phyloP scores from a whole-genome alignment of 2,888 invertebrate species.

The Tuta absoluta region DNA sequence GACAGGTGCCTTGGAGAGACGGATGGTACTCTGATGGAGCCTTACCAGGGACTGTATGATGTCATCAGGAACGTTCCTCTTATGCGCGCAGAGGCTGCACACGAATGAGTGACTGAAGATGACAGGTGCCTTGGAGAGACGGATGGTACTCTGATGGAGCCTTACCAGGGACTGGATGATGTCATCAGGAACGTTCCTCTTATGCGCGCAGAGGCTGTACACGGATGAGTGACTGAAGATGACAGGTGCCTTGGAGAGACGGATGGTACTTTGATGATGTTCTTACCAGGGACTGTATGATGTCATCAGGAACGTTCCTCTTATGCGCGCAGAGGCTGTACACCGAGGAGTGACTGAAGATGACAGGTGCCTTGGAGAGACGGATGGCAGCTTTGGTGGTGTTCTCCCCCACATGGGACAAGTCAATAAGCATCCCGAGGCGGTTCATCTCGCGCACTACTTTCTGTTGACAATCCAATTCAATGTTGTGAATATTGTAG shows the following conservation, averaged over 20 bases:
- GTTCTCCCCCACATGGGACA: conserved; percentile 86
- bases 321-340: conserved; percentile 86
- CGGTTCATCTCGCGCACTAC: conserved; percentile 90
- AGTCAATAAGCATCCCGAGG: conserved; percentile 88
- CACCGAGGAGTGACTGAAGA: conserved; percentile 89
- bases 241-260: conserved; percentile 56
- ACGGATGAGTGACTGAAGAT: conserved; percentile 89
- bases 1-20: no score
- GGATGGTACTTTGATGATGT: no score
- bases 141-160: conserved; percentile 86
- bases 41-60: no score
- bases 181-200: conserved; percentile 87
- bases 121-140: no score
- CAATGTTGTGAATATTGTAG: not conserved
- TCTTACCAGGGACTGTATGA: conserved; percentile 80
- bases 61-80: no score
- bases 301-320: conserved; percentile 86
- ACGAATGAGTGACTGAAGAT: no score
- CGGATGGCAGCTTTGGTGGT: conserved; percentile 86
- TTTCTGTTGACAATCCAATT: conserved; percentile 70
- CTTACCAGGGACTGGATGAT: conserved; percentile 82
- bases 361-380: conserved; percentile 85
- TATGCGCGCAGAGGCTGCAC: no score
- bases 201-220: conserved; percentile 85
- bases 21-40: no score